Conservation (phyloP, 2,888 invertebrate genomes). For the Cheilosia impressa region DNA sequence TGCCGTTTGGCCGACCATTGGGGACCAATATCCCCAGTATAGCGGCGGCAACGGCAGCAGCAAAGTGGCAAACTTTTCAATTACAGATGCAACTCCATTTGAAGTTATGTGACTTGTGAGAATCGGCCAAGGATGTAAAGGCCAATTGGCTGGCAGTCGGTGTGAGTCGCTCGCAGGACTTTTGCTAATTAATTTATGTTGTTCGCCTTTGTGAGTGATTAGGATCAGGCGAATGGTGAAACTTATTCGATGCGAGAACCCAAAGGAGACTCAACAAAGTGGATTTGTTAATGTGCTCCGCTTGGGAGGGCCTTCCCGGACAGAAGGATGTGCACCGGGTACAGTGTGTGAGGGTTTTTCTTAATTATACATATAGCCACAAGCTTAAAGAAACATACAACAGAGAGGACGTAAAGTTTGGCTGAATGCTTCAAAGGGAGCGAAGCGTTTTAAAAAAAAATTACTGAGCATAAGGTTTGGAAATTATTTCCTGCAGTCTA, state of each 20-base stretch:
- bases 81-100: constrained; percentile 73
- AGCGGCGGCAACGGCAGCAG: neutral
- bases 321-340: neutral
- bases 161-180: constrained; percentile 35
- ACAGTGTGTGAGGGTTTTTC: neutral
- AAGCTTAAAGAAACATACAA: too few relatives aligned
- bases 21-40: constrained; percentile 41
- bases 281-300: constrained; percentile 37
- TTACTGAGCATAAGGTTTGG: too few relatives aligned
- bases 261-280: constrained; percentile 18
- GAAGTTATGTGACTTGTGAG: constrained; percentile 71
- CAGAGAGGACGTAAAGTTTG: too few relatives aligned
- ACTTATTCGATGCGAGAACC: constrained; percentile 44
- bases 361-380: neutral
- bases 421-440: too few relatives aligned
- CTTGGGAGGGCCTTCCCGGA: neutral
- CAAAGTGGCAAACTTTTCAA: constrained; percentile 71
- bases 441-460: too few relatives aligned
- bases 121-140: constrained; percentile 57
- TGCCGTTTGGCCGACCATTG: constrained; percentile 37
- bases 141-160: constrained; percentile 42
- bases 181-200: constrained; percentile 71
- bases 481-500: too few relatives aligned
- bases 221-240: constrained; percentile 55
- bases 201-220: constrained; percentile 69